Evolutionary conservation across 2,113 vertebrate species (phyloP), one percentile per base, ranked within the genome.

Genomic region (Chamaea fasciata): DNA sequence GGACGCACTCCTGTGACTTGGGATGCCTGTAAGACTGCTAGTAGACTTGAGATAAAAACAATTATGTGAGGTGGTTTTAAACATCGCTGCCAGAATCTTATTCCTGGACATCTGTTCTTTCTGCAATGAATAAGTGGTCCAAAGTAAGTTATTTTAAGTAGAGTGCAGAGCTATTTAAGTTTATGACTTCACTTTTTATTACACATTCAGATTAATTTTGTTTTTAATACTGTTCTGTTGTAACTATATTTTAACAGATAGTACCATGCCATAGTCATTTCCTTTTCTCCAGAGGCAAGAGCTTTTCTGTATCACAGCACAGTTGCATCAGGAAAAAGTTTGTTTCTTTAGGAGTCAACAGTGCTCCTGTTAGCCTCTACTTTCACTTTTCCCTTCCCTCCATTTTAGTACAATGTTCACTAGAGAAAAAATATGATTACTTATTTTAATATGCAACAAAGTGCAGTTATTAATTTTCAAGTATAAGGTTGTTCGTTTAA

Each of bases 1-100:
- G 23, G 41, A 9, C 0, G 0, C 2, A 0, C n/a, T 24, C 1
- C 1, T 18, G 39, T n/a, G 23, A 21, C 27, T 33, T 28, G 22
- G 26, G 64, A 15, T 3, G 4, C 30, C 42, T 46, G 6, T 0
- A 3, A 4, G n/a, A 2, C 28, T 67, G 70, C 42, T 46, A 24
- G 55, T 12, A 10, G 42, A 15, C 9, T 26, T 39, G 53, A 41
- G 63, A 64, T 46, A 41, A 53, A 50, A 57, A 21, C n/a, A 23
- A 7, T 16, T 18, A 2, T 1, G 13, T 16, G 28, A 78, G 15
- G 23, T 46, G 21, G 15, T 53, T 77, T 74, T 31, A 60, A 78
- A 46, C 30, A 35, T 28, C 21, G 12, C 49, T 60, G 16, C 37
- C 52, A 57, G 33, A 24, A 39, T 11, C 35, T 46, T 71, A 31